Evolutionary conservation across 2,113 vertebrate genomes (phyloP).

Genomic region (Aphyosemion australe): DNA sequence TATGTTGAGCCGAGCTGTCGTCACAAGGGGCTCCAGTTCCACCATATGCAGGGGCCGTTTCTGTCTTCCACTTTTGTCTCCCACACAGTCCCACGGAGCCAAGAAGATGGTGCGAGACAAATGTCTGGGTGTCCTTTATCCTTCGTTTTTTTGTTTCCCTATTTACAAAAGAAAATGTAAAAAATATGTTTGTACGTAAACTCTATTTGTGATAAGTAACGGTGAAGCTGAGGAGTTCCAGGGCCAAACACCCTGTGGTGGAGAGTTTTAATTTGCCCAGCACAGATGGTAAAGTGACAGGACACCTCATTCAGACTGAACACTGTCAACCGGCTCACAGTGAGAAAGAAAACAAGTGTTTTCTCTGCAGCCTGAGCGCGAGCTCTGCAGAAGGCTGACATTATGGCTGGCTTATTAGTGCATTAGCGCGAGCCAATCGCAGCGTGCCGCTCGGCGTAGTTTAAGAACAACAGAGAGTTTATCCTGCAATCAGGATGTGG

Average conservation of each 20-base stretch:
- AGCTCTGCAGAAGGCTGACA: conserved; percentile 50
- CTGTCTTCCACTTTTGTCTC: conserved; percentile 38
- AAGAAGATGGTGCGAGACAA: conserved; percentile 26
- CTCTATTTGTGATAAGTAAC: conserved; percentile 36
- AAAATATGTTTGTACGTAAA: too few relatives aligned
- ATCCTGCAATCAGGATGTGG: conserved; percentile 49
- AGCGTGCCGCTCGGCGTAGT: conserved; percentile 43
- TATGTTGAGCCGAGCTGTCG: conserved; percentile 59
- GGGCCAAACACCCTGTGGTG: conserved; percentile 54
- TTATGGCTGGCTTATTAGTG: conserved; percentile 59
- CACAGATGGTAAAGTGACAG: conserved; percentile 77
- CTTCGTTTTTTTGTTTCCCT: background rate
- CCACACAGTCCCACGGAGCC: conserved; percentile 34
- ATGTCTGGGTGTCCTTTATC: conserved; percentile 4
- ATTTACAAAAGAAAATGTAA: background rate
- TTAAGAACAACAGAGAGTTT: conserved; percentile 65
- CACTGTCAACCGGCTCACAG: conserved; percentile 61
- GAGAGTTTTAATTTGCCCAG: conserved; percentile 68
- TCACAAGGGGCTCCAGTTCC: conserved; percentile 25
- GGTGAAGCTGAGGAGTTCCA: conserved; percentile 57
- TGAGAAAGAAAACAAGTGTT: conserved; percentile 32
- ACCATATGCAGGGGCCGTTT: conserved; percentile 27
- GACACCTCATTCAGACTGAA: conserved; percentile 70
- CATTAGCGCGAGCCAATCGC: conserved; percentile 43
- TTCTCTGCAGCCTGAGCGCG: conserved; percentile 38